Evolutionary conservation across 2,888 invertebrate genomes (phyloP).

Genomic region (Lasioglossum vierecki): DNA sequence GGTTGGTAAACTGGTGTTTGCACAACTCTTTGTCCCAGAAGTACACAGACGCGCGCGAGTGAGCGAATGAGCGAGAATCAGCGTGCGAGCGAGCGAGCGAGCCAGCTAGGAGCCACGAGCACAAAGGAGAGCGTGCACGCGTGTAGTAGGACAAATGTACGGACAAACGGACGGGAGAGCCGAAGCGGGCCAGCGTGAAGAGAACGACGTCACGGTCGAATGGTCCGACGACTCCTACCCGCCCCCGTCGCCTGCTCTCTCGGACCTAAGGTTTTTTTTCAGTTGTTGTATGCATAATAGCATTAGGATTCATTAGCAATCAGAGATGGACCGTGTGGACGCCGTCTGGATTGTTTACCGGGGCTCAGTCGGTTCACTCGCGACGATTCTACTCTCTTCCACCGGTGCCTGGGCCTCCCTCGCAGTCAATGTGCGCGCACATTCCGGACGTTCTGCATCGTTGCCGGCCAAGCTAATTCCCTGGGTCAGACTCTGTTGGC

Average conservation of each 20-base stretch:
- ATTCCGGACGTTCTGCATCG: constrained; percentile 43
- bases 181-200: constrained; percentile 38
- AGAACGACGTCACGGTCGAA: constrained; percentile 61
- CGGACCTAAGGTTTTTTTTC: constrained; percentile 78
- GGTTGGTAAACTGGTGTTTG: constrained; percentile 79
- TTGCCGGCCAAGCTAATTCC: constrained; percentile 31
- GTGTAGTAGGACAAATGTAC: constrained; percentile 50
- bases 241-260: constrained; percentile 56
- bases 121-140: constrained; percentile 52
- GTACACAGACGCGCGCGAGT: constrained; percentile 65
- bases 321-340: constrained; percentile 80
- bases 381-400: constrained; percentile 60
- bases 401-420: constrained; percentile 56
- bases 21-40: constrained; percentile 82
- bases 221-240: constrained; percentile 72
- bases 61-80: not conserved
- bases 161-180: constrained; percentile 56
- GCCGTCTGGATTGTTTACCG: constrained; percentile 81
- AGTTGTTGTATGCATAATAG: constrained; percentile 83
- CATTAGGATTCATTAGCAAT: constrained; percentile 84
- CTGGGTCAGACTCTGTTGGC: not conserved
- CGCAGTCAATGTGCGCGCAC: constrained; percentile 39
- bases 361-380: constrained; percentile 59
- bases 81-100: not conserved
- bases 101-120: not conserved